Conservation (phyloP, 2,113 vertebrate genomes). For the Bungarus multicinctus region DNA sequence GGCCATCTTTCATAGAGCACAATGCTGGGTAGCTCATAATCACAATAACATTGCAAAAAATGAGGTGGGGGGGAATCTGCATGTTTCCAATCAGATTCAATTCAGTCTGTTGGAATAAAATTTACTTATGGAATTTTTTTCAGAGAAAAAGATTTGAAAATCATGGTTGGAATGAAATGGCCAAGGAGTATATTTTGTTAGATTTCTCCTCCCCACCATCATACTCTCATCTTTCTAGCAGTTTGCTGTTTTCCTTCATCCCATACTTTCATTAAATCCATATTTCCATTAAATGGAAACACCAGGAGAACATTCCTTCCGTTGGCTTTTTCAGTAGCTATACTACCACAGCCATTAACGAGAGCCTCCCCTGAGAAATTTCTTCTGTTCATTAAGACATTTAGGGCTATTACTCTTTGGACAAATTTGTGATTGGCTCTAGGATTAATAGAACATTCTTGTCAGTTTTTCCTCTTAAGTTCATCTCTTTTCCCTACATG, state of each 20-base stretch:
- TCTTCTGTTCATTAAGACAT: neutral
- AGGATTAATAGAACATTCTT: neutral
- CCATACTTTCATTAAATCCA: neutral
- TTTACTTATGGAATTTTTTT: neutral
- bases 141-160: neutral
- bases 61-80: rapidly evolving
- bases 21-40: neutral
- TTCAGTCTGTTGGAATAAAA: neutral
- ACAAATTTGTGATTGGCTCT: neutral
- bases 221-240: neutral
- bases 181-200: neutral
- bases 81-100: neutral
- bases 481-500: neutral
- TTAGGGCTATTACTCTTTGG: neutral
- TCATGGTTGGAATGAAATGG: neutral
- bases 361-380: neutral
- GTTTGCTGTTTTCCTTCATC: neutral
- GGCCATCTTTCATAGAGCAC: neutral
- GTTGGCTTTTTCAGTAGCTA: neutral
- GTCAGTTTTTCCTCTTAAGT: neutral
- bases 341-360: neutral
- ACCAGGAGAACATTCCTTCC: neutral
- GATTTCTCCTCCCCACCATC: neutral
- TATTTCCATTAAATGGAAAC: neutral
- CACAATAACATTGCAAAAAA: neutral